Evolutionary conservation across 2,113 vertebrate genomes (phyloP).

Genomic region (Nothobranchius furzeri): DNA sequence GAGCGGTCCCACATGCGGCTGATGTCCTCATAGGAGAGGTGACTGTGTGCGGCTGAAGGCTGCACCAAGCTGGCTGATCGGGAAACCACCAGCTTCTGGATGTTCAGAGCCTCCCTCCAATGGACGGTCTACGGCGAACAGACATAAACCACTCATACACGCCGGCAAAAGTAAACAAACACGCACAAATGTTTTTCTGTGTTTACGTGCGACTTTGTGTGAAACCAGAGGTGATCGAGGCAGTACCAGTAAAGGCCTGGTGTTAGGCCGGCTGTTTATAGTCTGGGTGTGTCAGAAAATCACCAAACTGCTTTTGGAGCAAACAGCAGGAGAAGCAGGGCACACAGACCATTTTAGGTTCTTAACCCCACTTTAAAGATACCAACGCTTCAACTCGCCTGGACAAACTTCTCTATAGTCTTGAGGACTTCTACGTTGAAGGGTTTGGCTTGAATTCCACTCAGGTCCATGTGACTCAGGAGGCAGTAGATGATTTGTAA

Average conservation of each 20-base stretch:
- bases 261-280: constrained; percentile 73
- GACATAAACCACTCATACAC: neutral
- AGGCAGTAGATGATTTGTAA: constrained; percentile 96
- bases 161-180: no score
- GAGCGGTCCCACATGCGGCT: constrained; percentile 88
- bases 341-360: constrained; percentile 5
- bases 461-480: constrained; percentile 94
- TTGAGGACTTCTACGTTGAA: constrained; percentile 97
- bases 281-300: constrained; percentile 76
- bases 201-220: constrained; percentile 27
- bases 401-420: constrained; percentile 95
- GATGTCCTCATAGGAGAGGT: constrained; percentile 86
- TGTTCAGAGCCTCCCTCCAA: constrained; percentile 92
- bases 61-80: constrained; percentile 90
- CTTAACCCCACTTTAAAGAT: neutral
- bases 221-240: constrained; percentile 31
- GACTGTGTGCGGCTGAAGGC: constrained; percentile 84
- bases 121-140: constrained; percentile 82
- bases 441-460: constrained; percentile 89
- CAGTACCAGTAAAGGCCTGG: constrained; percentile 46
- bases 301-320: constrained; percentile 37
- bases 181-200: no score
- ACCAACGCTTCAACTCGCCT: constrained; percentile 78
- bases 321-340: constrained; percentile 23
- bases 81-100: constrained; percentile 91